Conservation (phyloP, 2,797 vertebrate genomes). For the Sylvia borin region DNA sequence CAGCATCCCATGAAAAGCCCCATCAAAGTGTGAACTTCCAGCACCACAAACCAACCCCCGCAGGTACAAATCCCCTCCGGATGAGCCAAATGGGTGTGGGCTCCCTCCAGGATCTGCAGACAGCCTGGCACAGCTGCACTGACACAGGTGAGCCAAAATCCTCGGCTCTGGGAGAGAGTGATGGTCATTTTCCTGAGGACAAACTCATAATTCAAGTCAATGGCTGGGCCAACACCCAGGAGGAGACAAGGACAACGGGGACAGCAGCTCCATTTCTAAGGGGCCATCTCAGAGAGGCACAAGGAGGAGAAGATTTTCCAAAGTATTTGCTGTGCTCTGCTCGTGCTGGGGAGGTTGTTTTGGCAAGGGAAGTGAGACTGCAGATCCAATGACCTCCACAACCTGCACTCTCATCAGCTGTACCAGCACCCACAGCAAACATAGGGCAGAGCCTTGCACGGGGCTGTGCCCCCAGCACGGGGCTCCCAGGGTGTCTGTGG, state of each 20-base stretch:
- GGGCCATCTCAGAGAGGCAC: neutral
- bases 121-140: neutral
- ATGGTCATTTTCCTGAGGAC: neutral
- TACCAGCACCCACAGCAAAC: neutral
- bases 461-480: accelerated
- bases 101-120: neutral
- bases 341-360: neutral
- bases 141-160: neutral
- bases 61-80: neutral
- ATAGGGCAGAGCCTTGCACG: neutral
- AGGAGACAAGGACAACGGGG: neutral
- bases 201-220: neutral
- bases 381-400: neutral
- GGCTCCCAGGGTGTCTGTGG: neutral
- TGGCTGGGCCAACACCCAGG: neutral
- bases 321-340: neutral
- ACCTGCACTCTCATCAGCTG: neutral
- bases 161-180: neutral
- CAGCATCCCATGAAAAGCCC: neutral
- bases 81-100: accelerated
- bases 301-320: neutral
- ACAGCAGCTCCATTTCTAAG: neutral
- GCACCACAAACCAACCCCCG: neutral
- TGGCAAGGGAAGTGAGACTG: neutral
- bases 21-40: neutral